These are phyloP conservation scores for Andricus grossulariae DNA, from an alignment of 1,140 invertebrate genomes.

Conservation along the genomic window DNA sequence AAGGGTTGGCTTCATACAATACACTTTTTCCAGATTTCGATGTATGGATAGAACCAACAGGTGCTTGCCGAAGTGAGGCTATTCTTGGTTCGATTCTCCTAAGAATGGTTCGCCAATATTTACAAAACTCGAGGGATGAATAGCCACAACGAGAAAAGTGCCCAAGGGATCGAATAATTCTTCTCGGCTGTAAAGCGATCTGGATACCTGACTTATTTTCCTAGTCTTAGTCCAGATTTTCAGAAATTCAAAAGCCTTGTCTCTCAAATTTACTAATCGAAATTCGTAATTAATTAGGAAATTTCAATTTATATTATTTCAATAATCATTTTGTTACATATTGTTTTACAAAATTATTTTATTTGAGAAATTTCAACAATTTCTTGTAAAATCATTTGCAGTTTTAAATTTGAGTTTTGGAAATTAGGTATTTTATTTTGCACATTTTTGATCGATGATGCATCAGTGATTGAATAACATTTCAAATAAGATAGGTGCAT, in stretches of 20 bases:
- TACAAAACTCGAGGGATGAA: conserved; percentile 33
- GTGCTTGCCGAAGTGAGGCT: conserved; percentile 5
- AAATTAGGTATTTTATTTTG: not conserved
- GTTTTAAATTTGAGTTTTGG: not conserved
- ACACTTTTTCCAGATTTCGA: conserved; percentile 38
- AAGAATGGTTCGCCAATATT: conserved; percentile 40
- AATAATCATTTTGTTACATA: too few species aligned
- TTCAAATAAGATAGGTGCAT: conserved; percentile 25
- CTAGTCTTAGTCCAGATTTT: not conserved
- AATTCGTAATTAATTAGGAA: too few species aligned
- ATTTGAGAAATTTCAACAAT: too few species aligned
- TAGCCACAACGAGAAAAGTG: not conserved
- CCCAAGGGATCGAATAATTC: not conserved
- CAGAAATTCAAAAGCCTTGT: not conserved
- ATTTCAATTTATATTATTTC: too few species aligned
- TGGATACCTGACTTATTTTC: conserved; percentile 17
- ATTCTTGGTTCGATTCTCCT: conserved; percentile 5
- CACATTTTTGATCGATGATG: conserved; percentile 2
- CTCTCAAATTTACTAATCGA: too few species aligned
- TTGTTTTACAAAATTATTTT: too few species aligned
- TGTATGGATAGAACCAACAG: conserved; percentile 24
- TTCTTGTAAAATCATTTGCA: not conserved
- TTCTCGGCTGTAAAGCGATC: not conserved
- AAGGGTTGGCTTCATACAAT: conserved; percentile 16
- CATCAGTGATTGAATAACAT: conserved; percentile 26